These are phyloP conservation scores for Sterna hirundo DNA, from an alignment of 2,113 vertebrate genomes.

Conservation along the genomic window DNA sequence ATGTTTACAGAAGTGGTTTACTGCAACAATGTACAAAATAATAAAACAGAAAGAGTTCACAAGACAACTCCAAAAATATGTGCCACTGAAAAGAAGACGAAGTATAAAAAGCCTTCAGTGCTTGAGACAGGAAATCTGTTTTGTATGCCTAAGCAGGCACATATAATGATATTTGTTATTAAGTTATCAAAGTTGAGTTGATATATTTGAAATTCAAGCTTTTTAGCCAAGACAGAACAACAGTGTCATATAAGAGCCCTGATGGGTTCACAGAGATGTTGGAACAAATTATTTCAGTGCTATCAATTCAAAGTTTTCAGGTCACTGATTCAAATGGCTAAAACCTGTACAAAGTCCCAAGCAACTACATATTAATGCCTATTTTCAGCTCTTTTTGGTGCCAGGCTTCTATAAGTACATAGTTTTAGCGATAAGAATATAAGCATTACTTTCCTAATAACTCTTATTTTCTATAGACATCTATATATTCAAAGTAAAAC, in stretches of 20 bases:
- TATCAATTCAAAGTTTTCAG: conserved; percentile 7
- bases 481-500: not conserved
- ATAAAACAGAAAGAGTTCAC: not conserved
- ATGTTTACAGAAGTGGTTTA: not conserved
- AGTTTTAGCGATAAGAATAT: not conserved
- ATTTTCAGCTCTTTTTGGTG: not conserved
- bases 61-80: not conserved
- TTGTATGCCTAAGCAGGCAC: not conserved
- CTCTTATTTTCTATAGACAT: not conserved
- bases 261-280: not conserved
- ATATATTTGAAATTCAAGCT: not conserved
- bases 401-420: not conserved
- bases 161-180: not conserved
- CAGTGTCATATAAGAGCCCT: not conserved
- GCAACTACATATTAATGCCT: not conserved
- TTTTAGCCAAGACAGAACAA: not conserved
- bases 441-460: not conserved
- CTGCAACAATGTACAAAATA: not conserved
- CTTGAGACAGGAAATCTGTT: not conserved
- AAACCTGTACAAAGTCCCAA: not conserved
- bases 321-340: not conserved
- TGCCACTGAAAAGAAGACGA: not conserved
- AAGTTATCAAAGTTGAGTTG: not conserved
- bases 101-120: not conserved
- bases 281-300: not conserved